Base-by-base conservation (phyloP, 2,888 invertebrate species). In the Perizoma affinitatum region DNA sequence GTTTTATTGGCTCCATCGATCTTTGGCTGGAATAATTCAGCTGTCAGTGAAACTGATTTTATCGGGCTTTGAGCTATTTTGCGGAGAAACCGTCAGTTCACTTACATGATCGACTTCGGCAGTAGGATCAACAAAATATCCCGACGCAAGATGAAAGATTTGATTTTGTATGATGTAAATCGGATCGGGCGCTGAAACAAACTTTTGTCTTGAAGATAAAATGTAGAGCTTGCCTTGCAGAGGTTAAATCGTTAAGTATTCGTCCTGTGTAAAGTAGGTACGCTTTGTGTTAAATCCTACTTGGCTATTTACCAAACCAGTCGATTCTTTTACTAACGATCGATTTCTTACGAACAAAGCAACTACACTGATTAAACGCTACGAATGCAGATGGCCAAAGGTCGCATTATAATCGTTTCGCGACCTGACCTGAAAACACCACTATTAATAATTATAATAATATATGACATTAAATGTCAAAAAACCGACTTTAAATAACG, bases 341-440 rank as follows among this genome's bases (percentile, higher is more conserved):
- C 1, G 22, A 22, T 22, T 22, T 22, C 22, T 22, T 22, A 22
- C 22, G 3, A 22, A 22, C 22, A 22, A 22, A 22, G 11, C 42
- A 54, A 63, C 45, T 56, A 51, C 50, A 52, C 42, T 52, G 48
- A 59, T 57, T 61, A 57, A 43, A 51, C 45, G 57, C 48, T 48
- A 59, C 51, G 49, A 63, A 59, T 61, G 48, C 58, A 62, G 49
- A 58, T 58, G 63, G 54, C 53, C 67, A 66, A 66, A 69, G 67
- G 62, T 64, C 59, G 62, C 52, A 53, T 58, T 61, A 54, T 66
- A 67, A 69, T 69, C 64, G 55, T 66, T 65, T 22, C 22, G 22
- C 22, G 22, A 22, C 22, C 47, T 50, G 65, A 64, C 67, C 67
- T 65, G 53, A 57, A 65, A 64, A 59, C 48, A 8, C 7, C 7